phyloP scores from a whole-genome alignment of 2,113 vertebrate genomes.

The Urocitellus parryii region DNA sequence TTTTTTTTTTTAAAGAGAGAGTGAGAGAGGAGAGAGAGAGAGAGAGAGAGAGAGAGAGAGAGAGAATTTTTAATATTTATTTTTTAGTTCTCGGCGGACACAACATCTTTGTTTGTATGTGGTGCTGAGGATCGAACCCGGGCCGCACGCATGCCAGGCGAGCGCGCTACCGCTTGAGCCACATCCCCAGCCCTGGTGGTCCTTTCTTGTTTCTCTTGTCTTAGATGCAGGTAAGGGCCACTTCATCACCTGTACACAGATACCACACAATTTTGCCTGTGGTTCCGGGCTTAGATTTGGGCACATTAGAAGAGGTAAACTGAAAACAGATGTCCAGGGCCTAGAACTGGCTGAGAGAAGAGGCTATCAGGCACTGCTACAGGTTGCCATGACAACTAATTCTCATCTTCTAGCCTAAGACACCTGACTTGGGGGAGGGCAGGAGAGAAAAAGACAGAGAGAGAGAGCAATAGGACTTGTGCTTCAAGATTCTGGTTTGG shows the following conservation, averaged over 20 bases:
- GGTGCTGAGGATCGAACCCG: too few relatives aligned
- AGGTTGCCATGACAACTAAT: conserved; percentile 60
- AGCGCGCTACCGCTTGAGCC: too few relatives aligned
- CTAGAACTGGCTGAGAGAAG: conserved; percentile 63
- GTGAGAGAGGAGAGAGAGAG: too few relatives aligned
- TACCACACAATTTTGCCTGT: neutral
- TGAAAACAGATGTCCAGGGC: conserved; percentile 49
- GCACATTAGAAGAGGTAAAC: conserved; percentile 45
- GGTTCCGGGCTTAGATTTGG: conserved; percentile 10
- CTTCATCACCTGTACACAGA: neutral
- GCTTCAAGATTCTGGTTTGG: conserved; percentile 34
- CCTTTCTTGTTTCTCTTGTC: conserved; percentile 21
- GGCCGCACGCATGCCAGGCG: too few relatives aligned
- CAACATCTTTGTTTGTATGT: too few relatives aligned
- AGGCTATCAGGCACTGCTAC: neutral
- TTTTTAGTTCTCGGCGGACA: too few relatives aligned
- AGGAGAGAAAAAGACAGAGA: neutral
- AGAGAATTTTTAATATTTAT: too few relatives aligned
- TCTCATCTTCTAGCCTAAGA: conserved; percentile 11
- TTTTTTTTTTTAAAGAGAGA: too few relatives aligned
- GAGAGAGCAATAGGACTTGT: neutral
- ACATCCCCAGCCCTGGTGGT: too few relatives aligned
- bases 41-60: too few relatives aligned
- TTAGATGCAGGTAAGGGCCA: neutral
- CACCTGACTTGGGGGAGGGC: neutral